Percentiles rank a stretch among this genome's conserved stretches.
phyloP scores from a whole-genome alignment of 2,888 invertebrate species.

The Cheilosia grossa region DNA sequence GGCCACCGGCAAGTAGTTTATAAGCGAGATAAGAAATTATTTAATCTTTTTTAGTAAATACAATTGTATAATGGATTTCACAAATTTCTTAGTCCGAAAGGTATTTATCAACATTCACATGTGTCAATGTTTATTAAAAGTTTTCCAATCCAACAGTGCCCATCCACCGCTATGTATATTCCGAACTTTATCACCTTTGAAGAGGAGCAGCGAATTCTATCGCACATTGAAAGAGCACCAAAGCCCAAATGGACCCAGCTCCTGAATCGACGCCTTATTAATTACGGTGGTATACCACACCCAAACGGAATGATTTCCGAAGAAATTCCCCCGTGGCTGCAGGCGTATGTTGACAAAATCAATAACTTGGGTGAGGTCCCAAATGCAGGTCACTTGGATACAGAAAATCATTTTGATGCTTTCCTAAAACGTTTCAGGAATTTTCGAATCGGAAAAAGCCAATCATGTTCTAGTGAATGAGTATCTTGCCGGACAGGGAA shows the following conservation, averaged over 20 bases:
- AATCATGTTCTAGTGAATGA: constrained; percentile 98
- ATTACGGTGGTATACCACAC: constrained; percentile 98
- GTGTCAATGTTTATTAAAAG: not conserved
- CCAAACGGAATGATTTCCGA: constrained; percentile 97
- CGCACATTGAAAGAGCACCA: constrained; percentile 91
- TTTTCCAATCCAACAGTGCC: constrained; percentile 78
- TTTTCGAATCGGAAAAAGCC: constrained; percentile 88
- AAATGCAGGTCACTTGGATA: constrained; percentile 17
- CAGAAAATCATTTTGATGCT: constrained; percentile 15
- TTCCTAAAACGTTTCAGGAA: constrained; percentile 70
- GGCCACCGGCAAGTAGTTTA: constrained; percentile 12
- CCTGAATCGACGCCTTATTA: constrained; percentile 95
- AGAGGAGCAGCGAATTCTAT: constrained; percentile 89
- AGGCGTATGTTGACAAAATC: constrained; percentile 88
- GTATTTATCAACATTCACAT: constrained; percentile 60
- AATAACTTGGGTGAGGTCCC: constrained; percentile 85
- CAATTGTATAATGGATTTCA: constrained; percentile 79
- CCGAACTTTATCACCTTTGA: constrained; percentile 92
- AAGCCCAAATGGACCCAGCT: constrained; percentile 98
- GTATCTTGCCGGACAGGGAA: constrained; percentile 96
- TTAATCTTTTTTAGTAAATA: not conserved
- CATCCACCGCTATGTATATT: constrained; percentile 86
- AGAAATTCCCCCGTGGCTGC: constrained; percentile 93
- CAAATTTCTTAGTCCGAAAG: constrained; percentile 81
- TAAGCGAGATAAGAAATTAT: constrained; percentile 15